Percentiles rank a stretch among this genome's conserved stretches.
These are phyloP conservation scores for Xylophagus ater DNA, from an alignment of 2,888 invertebrate genomes.

Conservation along the genomic window DNA sequence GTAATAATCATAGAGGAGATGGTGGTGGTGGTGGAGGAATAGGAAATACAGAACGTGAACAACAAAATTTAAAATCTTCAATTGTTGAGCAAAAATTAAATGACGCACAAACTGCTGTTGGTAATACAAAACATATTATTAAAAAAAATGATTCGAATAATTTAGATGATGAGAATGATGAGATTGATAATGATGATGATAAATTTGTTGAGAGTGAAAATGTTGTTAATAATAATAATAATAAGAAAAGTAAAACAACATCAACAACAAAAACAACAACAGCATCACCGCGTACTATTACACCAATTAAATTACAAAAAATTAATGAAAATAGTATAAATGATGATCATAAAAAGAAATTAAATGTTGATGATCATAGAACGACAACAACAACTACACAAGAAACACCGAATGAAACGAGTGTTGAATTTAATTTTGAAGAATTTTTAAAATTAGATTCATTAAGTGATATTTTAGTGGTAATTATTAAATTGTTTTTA, in stretches of 20 bases:
- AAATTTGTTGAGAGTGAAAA: slow-evolving; percentile 1
- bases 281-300: background rate
- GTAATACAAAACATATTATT: too few species aligned
- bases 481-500: slow-evolving; percentile 33
- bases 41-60: too few species aligned
- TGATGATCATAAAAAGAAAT: slow-evolving; percentile 7
- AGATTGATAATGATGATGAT: slow-evolving; percentile 7
- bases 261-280: slow-evolving; percentile 8
- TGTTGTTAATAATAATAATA: slow-evolving; percentile 8
- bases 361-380: background rate
- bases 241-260: slow-evolving; percentile 10
- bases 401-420: slow-evolving; percentile 18
- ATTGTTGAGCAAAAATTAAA: too few species aligned
- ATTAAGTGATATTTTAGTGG: slow-evolving; percentile 61
- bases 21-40: too few species aligned
- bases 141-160: too few species aligned
- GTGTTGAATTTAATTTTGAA: slow-evolving; percentile 65
- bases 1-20: too few species aligned
- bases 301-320: background rate
- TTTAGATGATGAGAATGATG: slow-evolving; percentile 10
- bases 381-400: background rate
- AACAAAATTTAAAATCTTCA: too few species aligned
- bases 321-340: background rate
- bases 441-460: slow-evolving; percentile 73
- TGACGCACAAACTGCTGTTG: too few species aligned